A percentile compares a stretch with the other conserved stretches of the same genome.
These are phyloP conservation scores for Tortrix viridana DNA, from an alignment of 2,888 invertebrate genomes.

Conservation along the genomic window DNA sequence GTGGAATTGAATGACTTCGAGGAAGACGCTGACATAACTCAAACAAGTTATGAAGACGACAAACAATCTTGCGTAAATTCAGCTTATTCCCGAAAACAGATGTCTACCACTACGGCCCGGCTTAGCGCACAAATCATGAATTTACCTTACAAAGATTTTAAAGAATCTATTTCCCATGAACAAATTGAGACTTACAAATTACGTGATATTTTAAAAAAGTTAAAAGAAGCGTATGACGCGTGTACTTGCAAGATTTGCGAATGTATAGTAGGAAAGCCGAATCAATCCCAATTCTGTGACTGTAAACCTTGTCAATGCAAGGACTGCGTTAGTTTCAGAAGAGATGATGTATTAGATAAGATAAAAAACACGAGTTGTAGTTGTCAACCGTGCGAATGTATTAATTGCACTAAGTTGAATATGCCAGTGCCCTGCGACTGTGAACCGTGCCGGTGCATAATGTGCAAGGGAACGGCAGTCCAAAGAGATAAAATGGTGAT, in stretches of 20 bases:
- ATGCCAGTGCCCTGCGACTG: constrained; percentile 50
- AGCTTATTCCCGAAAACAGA: constrained; percentile 35
- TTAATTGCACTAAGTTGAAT: constrained; percentile 42
- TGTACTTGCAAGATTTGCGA: constrained; percentile 74
- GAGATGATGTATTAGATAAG: constrained; percentile 32
- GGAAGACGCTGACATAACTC: not conserved
- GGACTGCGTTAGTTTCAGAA: constrained; percentile 32
- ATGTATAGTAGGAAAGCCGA: constrained; percentile 52
- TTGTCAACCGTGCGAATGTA: constrained; percentile 54
- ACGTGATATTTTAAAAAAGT: constrained; percentile 57
- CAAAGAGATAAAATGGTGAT: constrained; percentile 42
- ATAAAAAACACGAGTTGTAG: constrained; percentile 46
- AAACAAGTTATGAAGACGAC: constrained; percentile 1
- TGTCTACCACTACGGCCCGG: constrained; percentile 46
- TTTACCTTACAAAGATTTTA: constrained; percentile 51
- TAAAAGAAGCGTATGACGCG: constrained; percentile 65
- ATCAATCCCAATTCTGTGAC: constrained; percentile 28
- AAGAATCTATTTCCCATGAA: constrained; percentile 41
- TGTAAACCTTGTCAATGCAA: constrained; percentile 40
- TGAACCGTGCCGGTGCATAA: constrained; percentile 54
- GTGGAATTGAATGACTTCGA: not conserved
- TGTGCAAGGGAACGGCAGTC: constrained; percentile 47
- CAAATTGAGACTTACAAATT: constrained; percentile 37
- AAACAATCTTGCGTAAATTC: not conserved
- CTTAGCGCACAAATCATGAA: constrained; percentile 62